Evolutionary conservation across 1,140 invertebrate species (phyloP), one percentile per base, ranked within the genome.

Genomic region (Drosophila seguyi): DNA sequence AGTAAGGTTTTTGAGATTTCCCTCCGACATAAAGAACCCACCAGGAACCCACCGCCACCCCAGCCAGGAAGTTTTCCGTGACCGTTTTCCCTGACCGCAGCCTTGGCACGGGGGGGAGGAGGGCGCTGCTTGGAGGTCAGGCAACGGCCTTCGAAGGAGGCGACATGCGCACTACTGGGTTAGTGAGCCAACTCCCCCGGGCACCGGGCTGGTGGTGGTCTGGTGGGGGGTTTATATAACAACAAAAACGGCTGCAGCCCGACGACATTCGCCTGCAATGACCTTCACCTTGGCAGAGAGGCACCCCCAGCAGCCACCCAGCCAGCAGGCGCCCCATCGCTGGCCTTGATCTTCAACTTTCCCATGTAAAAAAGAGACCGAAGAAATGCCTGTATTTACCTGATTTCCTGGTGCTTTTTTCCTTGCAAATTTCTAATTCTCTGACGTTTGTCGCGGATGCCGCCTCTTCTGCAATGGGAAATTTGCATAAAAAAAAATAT

Each of bases 401-500:
- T 69, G 29, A 63, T 75, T 84, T 87, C 81, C 82, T 81, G 67
- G 58, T 39, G 57, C 27, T 48, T 76, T 36, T 76, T 36, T 36
- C 60, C 47, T 59, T 58, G 16, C 6, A 27, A 61, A 38, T 61
- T 61, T 61, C 48, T 20, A 29, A 59, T 27, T 41, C 13, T 34
- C 41, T 16, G 16, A n/a, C 39, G n/a, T n/a, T 53, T 53, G 41
- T 45, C 25, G 44, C 22, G 22, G 7, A 5, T 27, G 34, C 52
- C 27, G 53, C 52, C 59, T 31, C 55, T 53, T 62, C 41, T 58
- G 36, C 58, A 58, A 42, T 45, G 60, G 63, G 71, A 76, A 83
- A 87, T 87, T 88, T 88, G 72, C 85, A 88, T 87, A 82, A 79
- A 55, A 36, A 86, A 85, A 55, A 87, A 84, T 80, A 77, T 72